Percentiles rank a stretch among this genome's conserved stretches.
These are phyloP conservation scores for Lacerta agilis DNA, from an alignment of 2,797 vertebrate species.

Conservation along the genomic window DNA sequence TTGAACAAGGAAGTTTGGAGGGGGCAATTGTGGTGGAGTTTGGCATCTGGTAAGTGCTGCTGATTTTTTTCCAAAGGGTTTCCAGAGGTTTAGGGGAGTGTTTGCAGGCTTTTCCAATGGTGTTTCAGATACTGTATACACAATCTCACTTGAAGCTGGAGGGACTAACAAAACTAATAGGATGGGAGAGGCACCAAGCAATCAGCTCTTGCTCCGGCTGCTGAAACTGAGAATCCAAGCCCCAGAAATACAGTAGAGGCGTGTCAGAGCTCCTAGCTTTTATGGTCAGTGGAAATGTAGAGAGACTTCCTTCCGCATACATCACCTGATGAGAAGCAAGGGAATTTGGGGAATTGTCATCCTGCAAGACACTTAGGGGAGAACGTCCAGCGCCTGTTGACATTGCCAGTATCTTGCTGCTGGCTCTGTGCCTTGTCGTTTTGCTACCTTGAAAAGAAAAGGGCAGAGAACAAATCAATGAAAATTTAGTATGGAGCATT, in stretches of 20 bases:
- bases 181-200: background rate
- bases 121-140: no score
- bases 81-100: no score
- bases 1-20: no score
- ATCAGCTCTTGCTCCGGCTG: background rate
- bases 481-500: background rate
- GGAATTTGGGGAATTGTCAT: slow-evolving; percentile 84
- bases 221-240: background rate
- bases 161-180: background rate
- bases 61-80: no score
- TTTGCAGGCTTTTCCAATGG: no score
- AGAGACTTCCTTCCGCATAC: background rate
- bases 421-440: slow-evolving; percentile 60
- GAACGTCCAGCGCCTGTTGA: slow-evolving; percentile 82
- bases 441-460: slow-evolving; percentile 66
- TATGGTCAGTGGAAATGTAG: background rate
- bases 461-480: background rate
- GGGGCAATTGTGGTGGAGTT: no score
- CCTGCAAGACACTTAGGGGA: slow-evolving; percentile 87
- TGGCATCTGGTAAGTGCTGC: no score
- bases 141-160: background rate
- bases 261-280: background rate
- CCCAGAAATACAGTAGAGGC: background rate
- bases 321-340: slow-evolving; percentile 78
- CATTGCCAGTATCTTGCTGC: slow-evolving; percentile 59